A percentile compares a stretch with the other conserved stretches of the same genome.
These are phyloP conservation scores for Nothobranchius kuhntae DNA, from an alignment of 2,113 vertebrate species.

Conservation along the genomic window DNA sequence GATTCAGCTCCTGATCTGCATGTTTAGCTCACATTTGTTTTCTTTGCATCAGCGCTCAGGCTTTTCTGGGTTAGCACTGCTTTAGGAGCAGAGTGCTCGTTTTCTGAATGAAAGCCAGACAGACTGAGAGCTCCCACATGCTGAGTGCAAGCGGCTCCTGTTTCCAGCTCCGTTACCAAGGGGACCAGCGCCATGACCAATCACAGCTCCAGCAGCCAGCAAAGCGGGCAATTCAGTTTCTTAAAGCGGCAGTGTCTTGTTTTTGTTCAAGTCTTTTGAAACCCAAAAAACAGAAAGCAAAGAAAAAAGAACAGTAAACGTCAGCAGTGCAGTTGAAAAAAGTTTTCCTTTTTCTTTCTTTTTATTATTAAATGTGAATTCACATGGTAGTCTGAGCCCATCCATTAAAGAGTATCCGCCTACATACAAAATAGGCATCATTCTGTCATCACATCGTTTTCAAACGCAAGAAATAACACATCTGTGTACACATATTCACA, in stretches of 20 bases:
- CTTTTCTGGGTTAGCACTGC: constrained; percentile 17
- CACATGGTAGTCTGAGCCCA: constrained; percentile 75
- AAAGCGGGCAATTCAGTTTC: constrained; percentile 80
- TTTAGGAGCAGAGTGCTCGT: constrained; percentile 44
- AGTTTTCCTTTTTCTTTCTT: constrained; percentile 51
- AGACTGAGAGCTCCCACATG: constrained; percentile 65
- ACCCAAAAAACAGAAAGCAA: background rate
- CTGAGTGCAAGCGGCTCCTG: constrained; percentile 65
- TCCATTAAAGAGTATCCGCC: constrained; percentile 66
- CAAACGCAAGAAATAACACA: constrained; percentile 70
- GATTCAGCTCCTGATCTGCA: constrained; percentile 5
- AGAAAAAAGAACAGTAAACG: constrained; percentile 44
- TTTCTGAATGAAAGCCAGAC: constrained; percentile 75
- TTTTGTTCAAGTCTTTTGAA: constrained; percentile 1
- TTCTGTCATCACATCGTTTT: constrained; percentile 73
- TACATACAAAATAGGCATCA: constrained; percentile 74
- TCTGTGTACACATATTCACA: constrained; percentile 79
- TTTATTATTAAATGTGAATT: constrained; percentile 79
- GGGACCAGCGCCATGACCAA: constrained; percentile 74
- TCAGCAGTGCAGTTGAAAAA: constrained; percentile 58
- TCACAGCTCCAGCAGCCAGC: constrained; percentile 57
- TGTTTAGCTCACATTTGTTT: constrained; percentile 26
- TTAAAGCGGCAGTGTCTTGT: constrained; percentile 76
- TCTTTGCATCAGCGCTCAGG: constrained; percentile 12
- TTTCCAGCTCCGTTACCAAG: constrained; percentile 75